Evolutionary conservation across 2,888 invertebrate species (phyloP).

Genomic region (Scaptomyza cyrtandrae): DNA sequence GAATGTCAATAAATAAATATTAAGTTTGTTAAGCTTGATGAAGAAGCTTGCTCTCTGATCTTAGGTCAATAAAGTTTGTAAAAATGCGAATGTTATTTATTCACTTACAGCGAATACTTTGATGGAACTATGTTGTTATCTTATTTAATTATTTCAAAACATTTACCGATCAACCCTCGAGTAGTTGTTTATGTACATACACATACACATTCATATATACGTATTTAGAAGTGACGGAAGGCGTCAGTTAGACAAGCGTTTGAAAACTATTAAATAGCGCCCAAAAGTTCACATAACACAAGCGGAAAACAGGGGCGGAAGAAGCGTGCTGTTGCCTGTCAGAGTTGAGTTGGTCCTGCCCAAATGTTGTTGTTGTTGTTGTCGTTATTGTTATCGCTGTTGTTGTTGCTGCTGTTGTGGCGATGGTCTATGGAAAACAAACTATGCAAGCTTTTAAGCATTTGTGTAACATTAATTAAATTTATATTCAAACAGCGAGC

Average conservation of each 20-base stretch:
- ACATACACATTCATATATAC: constrained; percentile 29
- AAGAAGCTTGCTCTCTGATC: neutral
- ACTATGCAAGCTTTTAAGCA: constrained; percentile 77
- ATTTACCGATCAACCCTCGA: constrained; percentile 57
- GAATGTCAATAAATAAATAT: constrained; percentile 13
- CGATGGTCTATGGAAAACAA: constrained; percentile 71
- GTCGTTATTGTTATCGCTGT: constrained; percentile 16
- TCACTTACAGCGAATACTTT: neutral
- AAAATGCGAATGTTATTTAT: neutral
- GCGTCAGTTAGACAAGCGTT: constrained; percentile 77
- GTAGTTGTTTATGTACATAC: constrained; percentile 22
- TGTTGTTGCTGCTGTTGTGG: constrained; percentile 37
- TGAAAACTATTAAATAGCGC: constrained; percentile 78
- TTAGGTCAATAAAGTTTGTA: neutral
- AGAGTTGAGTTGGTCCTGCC: constrained; percentile 53
- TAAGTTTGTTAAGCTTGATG: neutral
- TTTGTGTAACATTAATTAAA: constrained; percentile 80
- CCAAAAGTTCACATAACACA: constrained; percentile 70
- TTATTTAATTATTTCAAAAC: constrained; percentile 9
- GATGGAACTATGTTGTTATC: neutral
- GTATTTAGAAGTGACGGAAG: constrained; percentile 66
- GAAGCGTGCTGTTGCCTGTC: constrained; percentile 78
- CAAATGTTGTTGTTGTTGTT: constrained; percentile 24
- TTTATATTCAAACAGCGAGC: constrained; percentile 80
- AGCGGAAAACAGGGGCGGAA: constrained; percentile 67